Evolutionary conservation across 1,140 invertebrate genomes (phyloP).

Genomic region (Drosophila melanica): DNA sequence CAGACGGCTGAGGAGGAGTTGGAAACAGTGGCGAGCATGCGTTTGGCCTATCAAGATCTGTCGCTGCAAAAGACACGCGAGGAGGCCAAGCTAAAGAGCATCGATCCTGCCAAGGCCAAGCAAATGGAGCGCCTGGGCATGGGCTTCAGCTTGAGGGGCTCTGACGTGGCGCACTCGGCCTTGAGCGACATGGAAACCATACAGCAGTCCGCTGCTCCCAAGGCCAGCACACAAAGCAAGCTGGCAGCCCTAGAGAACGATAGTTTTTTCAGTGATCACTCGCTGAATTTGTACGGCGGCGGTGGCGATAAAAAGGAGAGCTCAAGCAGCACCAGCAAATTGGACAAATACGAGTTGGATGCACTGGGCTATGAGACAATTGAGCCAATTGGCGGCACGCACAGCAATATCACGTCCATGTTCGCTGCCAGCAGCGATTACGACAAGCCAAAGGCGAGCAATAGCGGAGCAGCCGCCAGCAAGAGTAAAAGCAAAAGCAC

Average conservation of each 20-base stretch:
- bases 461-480: conserved; percentile 1
- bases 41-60: conserved; percentile 95
- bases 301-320: conserved; percentile 59
- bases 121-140: conserved; percentile 97
- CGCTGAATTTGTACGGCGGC: conserved; percentile 60
- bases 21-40: conserved; percentile 89
- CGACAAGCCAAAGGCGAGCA: conserved; percentile 54
- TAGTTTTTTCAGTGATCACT: conserved; percentile 84
- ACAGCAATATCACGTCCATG: conserved; percentile 82
- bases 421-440: conserved; percentile 57
- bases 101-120: conserved; percentile 94
- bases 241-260: conserved; percentile 62
- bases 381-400: conserved; percentile 73
- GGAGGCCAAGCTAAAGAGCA: conserved; percentile 89
- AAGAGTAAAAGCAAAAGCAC: conserved; percentile 49
- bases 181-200: conserved; percentile 96
- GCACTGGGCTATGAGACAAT: conserved; percentile 82
- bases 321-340: conserved; percentile 44
- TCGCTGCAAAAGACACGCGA: conserved; percentile 90
- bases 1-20: conserved; percentile 85
- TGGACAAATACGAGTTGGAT: conserved; percentile 76
- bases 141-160: conserved; percentile 85
- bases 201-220: conserved; percentile 87
- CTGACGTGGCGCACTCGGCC: conserved; percentile 95
- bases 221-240: conserved; percentile 48